phyloP scores from a whole-genome alignment of 2,888 invertebrate species.

The Leptinotarsa juncta region DNA sequence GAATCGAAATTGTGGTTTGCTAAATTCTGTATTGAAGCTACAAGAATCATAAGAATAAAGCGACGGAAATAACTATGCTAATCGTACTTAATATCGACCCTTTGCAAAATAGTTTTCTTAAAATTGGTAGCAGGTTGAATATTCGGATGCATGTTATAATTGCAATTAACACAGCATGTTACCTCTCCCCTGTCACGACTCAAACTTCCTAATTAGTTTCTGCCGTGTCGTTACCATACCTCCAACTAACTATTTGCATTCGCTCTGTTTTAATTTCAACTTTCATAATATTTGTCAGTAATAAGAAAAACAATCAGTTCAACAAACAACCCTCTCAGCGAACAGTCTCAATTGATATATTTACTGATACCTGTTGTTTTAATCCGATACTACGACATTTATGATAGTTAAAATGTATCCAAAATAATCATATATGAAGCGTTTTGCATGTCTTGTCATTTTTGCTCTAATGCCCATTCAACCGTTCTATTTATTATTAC shows the following conservation, averaged over 20 bases:
- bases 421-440: too few relatives aligned
- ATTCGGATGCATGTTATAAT: constrained; percentile 48
- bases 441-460: too few relatives aligned
- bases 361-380: too few relatives aligned
- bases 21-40: too few relatives aligned
- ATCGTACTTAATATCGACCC: not conserved
- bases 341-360: not conserved
- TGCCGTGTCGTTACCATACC: constrained; percentile 24
- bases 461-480: too few relatives aligned
- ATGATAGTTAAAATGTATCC: too few relatives aligned
- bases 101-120: not conserved
- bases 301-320: not conserved
- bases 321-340: not conserved
- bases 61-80: too few relatives aligned
- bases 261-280: constrained; percentile 5
- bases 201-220: constrained; percentile 54
- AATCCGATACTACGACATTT: too few relatives aligned
- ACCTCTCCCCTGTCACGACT: constrained; percentile 43
- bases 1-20: too few relatives aligned
- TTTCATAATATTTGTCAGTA: not conserved
- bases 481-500: too few relatives aligned
- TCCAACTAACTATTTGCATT: constrained; percentile 7
- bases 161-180: constrained; percentile 52
- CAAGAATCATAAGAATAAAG: too few relatives aligned
- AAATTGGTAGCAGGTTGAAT: constrained; percentile 25